Percentiles rank a stretch among this genome's conserved stretches.
Evolutionary conservation across 2,888 invertebrate genomes (phyloP).

Genomic region (Tipula helvola): DNA sequence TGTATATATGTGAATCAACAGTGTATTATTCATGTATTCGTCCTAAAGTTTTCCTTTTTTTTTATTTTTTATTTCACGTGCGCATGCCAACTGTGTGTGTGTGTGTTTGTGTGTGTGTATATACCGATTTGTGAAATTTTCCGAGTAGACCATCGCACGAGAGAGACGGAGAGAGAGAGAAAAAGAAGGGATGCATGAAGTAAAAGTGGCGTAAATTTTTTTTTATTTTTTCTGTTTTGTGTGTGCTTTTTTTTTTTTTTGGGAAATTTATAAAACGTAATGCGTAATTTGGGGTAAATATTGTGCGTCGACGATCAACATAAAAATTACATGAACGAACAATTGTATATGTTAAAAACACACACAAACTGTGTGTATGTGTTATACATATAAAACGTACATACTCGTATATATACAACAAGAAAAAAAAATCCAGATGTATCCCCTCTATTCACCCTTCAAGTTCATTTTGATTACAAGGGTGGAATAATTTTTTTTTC

Average conservation of each 20-base stretch:
- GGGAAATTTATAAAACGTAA: conserved; percentile 6
- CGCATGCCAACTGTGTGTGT: background rate
- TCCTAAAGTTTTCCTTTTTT: background rate
- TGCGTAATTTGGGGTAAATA: conserved; percentile 10
- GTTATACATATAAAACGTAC: background rate
- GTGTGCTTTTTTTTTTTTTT: background rate
- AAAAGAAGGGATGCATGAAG: background rate
- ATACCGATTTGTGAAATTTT: background rate
- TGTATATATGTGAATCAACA: conserved; percentile 7
- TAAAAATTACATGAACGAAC: background rate
- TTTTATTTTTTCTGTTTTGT: background rate
- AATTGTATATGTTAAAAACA: background rate
- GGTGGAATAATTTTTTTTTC: conserved; percentile 9
- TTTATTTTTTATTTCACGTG: background rate
- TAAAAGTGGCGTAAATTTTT: background rate
- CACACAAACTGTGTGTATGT: too few species aligned
- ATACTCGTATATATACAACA: background rate
- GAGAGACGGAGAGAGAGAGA: background rate
- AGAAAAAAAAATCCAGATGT: background rate
- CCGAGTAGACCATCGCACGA: background rate
- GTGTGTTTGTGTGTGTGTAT: background rate
- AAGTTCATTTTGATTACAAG: conserved; percentile 5
- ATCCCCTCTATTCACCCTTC: conserved; percentile 7
- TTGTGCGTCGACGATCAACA: conserved; percentile 10
- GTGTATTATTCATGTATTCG: conserved; percentile 6